Percentiles rank a stretch among this genome's conserved stretches.
Evolutionary conservation across 2,797 vertebrate species (phyloP).

Genomic region (Gambusia yucatana): DNA sequence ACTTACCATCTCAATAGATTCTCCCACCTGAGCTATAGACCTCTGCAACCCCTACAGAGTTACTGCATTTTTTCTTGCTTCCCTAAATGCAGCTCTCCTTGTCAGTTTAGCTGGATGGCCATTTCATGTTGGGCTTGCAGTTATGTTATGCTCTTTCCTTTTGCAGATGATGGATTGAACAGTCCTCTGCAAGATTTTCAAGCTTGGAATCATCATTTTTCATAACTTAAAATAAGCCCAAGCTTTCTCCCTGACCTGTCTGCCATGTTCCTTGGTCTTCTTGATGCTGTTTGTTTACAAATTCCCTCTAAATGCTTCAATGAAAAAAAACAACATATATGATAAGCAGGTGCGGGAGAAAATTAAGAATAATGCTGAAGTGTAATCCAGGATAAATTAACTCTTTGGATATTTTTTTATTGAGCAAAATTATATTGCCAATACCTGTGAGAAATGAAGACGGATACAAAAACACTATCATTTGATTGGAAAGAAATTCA

Average conservation of each 20-base stretch:
- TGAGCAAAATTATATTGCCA: not conserved
- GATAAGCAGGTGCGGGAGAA: constrained; percentile 21
- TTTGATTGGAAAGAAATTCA: constrained; percentile 58
- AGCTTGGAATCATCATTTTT: not conserved
- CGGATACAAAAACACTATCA: constrained; percentile 35
- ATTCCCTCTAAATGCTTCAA: not conserved
- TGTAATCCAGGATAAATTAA: constrained; percentile 34
- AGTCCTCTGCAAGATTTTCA: not conserved
- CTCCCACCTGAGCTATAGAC: not conserved
- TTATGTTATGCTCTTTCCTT: not conserved
- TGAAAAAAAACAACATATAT: not conserved
- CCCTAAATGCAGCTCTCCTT: not conserved
- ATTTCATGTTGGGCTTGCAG: not conserved
- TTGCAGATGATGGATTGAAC: not conserved
- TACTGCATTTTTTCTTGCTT: not conserved
- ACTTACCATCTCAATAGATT: not conserved
- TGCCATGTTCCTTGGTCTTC: not conserved
- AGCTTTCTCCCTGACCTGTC: not conserved
- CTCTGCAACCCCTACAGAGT: not conserved
- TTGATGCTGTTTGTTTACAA: constrained; percentile 30
- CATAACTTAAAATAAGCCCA: not conserved
- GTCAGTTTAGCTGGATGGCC: not conserved
- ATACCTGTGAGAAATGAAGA: not conserved
- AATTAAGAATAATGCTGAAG: constrained; percentile 53
- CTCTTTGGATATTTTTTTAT: not conserved